A percentile compares a stretch with the other conserved stretches of the same genome.
Evolutionary conservation across 2,888 invertebrate species (phyloP).

Genomic region (Diloba caeruleocephala): DNA sequence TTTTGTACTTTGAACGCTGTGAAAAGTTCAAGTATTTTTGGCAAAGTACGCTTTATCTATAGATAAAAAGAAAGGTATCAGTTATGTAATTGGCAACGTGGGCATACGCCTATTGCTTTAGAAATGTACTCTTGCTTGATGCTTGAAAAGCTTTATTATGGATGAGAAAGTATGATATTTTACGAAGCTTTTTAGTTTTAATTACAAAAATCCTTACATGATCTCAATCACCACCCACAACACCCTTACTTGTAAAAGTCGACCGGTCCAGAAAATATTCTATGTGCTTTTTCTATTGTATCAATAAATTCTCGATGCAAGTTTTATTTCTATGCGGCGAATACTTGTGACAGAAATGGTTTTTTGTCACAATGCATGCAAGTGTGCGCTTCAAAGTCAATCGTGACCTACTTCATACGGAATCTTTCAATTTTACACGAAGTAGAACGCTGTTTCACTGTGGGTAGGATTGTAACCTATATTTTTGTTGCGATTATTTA

Average conservation of each 20-base stretch:
- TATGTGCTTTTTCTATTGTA: constrained; percentile 2
- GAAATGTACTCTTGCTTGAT: too few species aligned
- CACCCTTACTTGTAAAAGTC: too few species aligned
- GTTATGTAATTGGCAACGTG: constrained; percentile 15
- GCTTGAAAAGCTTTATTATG: too few species aligned
- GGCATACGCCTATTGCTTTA: too few species aligned
- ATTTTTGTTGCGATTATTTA: constrained; percentile 18
- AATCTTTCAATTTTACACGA: constrained; percentile 46
- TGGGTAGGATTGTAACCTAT: constrained; percentile 31
- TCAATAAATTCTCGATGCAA: constrained; percentile 33
- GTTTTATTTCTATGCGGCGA: constrained; percentile 24
- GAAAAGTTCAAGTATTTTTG: constrained; percentile 1
- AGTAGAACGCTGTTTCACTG: constrained; percentile 28
- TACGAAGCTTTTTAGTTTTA: too few species aligned
- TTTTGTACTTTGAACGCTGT: not conserved
- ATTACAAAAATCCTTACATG: too few species aligned
- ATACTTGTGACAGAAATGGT: constrained; percentile 28
- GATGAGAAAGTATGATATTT: too few species aligned
- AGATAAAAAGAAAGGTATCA: constrained; percentile 18
- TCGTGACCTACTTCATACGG: constrained; percentile 43
- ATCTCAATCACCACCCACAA: too few species aligned
- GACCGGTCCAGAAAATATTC: too few species aligned
- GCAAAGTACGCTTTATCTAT: not conserved
- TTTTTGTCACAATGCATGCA: constrained; percentile 39
- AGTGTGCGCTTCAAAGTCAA: constrained; percentile 45